These are phyloP conservation scores for Mesodorylaimus sp. DNA, from an alignment of 2,888 invertebrate species.

Conservation along the genomic window DNA sequence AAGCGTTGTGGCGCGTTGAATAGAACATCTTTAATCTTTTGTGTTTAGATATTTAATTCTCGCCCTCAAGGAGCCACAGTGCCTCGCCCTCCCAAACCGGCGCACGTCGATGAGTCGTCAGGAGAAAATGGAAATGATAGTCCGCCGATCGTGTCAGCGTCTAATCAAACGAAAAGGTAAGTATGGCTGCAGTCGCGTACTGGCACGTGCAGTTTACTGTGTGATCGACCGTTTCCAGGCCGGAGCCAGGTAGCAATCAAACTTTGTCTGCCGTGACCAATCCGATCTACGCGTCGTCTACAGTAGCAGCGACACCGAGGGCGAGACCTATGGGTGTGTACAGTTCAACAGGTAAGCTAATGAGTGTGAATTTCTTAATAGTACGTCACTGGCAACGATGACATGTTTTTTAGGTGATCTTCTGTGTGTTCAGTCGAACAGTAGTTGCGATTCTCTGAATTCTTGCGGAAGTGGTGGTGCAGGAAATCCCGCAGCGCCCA, in stretches of 20 bases:
- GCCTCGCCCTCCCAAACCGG: conserved; percentile 24
- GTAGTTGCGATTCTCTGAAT: conserved; percentile 19
- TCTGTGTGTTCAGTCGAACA: background rate
- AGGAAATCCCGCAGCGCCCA: background rate
- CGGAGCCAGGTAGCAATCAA: too few species aligned
- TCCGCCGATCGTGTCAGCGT: background rate
- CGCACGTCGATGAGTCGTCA: conserved; percentile 13
- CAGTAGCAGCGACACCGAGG: background rate
- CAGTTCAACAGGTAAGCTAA: too few species aligned
- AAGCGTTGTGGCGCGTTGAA: conserved; percentile 4
- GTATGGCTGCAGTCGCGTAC: background rate
- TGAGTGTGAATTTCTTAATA: background rate
- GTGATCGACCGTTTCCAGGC: background rate
- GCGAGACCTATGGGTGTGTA: too few species aligned
- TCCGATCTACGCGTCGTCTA: background rate
- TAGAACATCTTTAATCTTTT: background rate
- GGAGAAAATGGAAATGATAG: background rate
- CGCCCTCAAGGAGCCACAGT: conserved; percentile 17
- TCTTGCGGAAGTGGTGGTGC: conserved; percentile 13
- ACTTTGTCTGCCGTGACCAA: too few species aligned
- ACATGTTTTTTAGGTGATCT: background rate
- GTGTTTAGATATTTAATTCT: conserved; percentile 19
- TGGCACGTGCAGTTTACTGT: background rate
- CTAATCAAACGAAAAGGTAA: background rate
- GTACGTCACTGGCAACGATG: background rate